phyloP scores from a whole-genome alignment of 2,113 vertebrate genomes.

The Oreochromis spilurus region DNA sequence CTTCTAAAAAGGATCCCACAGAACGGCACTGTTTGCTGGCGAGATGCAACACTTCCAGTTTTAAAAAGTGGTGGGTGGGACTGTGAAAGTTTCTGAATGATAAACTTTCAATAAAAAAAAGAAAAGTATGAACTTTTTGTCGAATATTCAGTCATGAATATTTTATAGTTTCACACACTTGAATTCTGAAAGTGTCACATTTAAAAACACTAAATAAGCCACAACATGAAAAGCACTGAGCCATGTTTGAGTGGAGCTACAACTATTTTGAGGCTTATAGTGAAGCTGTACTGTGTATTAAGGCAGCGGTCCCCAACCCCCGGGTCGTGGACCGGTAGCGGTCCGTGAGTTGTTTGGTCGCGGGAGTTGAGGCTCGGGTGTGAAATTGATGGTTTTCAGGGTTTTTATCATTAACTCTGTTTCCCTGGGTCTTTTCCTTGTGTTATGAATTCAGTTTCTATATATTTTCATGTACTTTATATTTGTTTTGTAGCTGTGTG shows the following conservation, averaged over 20 bases:
- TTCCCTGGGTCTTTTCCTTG: background rate
- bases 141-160: background rate
- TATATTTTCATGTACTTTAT: fast-evolving
- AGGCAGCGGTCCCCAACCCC: background rate
- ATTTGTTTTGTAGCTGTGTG: background rate
- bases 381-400: background rate
- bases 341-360: background rate
- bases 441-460: background rate
- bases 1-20: background rate
- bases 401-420: background rate
- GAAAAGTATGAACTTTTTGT: background rate
- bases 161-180: background rate
- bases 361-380: background rate
- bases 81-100: background rate
- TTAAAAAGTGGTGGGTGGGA: background rate
- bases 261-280: background rate
- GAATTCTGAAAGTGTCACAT: background rate
- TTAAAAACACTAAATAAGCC: background rate
- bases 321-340: background rate
- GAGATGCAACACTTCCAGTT: background rate
- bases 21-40: background rate
- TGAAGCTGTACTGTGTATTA: background rate
- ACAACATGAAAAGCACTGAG: background rate
- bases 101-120: background rate
- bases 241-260: background rate